Conservation (phyloP, 1,140 invertebrate species). For the Megathymus violae region DNA sequence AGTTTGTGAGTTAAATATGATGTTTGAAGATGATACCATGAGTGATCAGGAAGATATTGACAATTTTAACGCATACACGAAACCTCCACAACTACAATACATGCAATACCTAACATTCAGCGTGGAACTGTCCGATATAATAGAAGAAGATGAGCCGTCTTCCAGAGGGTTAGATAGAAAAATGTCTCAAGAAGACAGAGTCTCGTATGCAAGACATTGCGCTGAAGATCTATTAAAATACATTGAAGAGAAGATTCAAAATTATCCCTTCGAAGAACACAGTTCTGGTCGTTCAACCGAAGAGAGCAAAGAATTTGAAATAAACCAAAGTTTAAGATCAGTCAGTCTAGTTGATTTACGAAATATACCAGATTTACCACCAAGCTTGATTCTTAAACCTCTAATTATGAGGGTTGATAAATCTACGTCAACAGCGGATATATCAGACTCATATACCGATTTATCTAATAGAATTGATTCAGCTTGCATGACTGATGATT, state of each 20-base stretch:
- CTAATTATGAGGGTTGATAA: conserved; percentile 67
- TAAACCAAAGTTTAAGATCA: conserved; percentile 62
- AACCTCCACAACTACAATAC: conserved; percentile 60
- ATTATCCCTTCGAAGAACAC: conserved; percentile 51
- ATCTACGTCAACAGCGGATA: conserved; percentile 73
- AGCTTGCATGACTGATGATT: conserved; percentile 70
- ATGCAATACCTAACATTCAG: conserved; percentile 65
- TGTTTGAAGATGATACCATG: conserved; percentile 69
- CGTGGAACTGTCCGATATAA: conserved; percentile 73
- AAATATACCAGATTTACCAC: conserved; percentile 74
- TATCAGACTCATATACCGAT: conserved; percentile 67
- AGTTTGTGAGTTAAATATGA: conserved; percentile 58
- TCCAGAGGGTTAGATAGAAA: conserved; percentile 59
- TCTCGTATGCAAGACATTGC: conserved; percentile 43
- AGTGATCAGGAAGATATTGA: conserved; percentile 72
- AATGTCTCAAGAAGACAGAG: conserved; percentile 50
- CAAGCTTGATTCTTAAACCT: conserved; percentile 71
- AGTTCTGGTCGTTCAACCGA: conserved; percentile 57
- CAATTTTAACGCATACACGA: conserved; percentile 72
- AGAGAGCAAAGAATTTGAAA: conserved; percentile 65
- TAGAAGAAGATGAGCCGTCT: conserved; percentile 77
- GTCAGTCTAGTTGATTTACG: conserved; percentile 73
- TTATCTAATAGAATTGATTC: conserved; percentile 65
- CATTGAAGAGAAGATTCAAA: conserved; percentile 65
- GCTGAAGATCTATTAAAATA: conserved; percentile 67